phyloP scores from a whole-genome alignment of 2,888 invertebrate genomes.

The Eumacrocentrus americanus region DNA sequence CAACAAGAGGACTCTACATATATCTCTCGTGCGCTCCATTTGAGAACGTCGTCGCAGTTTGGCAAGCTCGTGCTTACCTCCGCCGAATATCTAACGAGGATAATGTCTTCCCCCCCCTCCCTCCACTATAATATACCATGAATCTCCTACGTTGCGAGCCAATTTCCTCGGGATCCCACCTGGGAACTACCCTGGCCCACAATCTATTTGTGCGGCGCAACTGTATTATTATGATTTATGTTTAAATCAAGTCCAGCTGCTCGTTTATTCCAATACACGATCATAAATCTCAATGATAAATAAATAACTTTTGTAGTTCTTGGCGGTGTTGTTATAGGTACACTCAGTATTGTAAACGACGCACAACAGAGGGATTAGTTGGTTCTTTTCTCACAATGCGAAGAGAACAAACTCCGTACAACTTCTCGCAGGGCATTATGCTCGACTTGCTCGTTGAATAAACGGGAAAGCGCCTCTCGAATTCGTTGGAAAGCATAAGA shows the following conservation, averaged over 20 bases:
- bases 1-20: neutral
- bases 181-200: neutral
- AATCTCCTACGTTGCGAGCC: neutral
- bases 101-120: constrained; percentile 22
- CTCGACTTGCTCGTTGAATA: constrained; percentile 4
- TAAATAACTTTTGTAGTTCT: neutral
- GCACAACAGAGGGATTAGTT: neutral
- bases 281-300: neutral
- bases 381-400: neutral
- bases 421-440: constrained; percentile 13
- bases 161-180: constrained; percentile 9
- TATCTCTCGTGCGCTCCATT: constrained; percentile 8
- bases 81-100: constrained; percentile 25
- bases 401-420: constrained; percentile 7
- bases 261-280: neutral
- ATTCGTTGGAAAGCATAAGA: neutral
- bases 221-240: constrained; percentile 8
- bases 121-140: neutral
- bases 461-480: neutral
- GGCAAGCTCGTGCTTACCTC: neutral
- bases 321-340: neutral
- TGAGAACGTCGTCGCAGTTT: constrained; percentile 12
- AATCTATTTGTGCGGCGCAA: constrained; percentile 1
- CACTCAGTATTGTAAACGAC: too few relatives aligned
- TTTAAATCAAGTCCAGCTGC: neutral